A percentile compares a stretch with the other conserved stretches of the same genome.
These are phyloP conservation scores for Menidia menidia DNA, from an alignment of 2,797 vertebrate genomes.

Conservation along the genomic window DNA sequence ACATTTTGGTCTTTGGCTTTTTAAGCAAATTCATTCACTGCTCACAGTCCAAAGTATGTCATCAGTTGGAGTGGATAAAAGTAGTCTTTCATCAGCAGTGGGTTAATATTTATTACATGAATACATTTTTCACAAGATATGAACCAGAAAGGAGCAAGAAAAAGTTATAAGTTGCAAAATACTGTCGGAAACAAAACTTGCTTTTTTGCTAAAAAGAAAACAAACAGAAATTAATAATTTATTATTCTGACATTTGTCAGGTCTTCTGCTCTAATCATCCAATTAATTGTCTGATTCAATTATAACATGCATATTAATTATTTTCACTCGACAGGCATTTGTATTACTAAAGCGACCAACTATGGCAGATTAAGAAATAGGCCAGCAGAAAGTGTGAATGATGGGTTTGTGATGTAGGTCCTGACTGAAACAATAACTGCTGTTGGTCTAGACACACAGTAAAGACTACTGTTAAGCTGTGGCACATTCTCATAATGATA, in stretches of 20 bases:
- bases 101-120: too few species aligned
- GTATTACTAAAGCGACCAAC: neutral
- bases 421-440: constrained; percentile 6
- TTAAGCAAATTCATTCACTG: too few species aligned
- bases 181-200: neutral
- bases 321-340: neutral
- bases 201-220: neutral
- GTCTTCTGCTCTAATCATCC: neutral
- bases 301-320: neutral
- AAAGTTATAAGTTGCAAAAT: neutral
- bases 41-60: too few species aligned
- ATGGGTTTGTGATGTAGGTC: neutral
- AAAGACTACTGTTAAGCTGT: constrained; percentile 7
- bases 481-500: constrained; percentile 47
- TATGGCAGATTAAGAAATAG: neutral
- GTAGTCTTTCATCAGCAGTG: too few species aligned
- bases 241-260: neutral
- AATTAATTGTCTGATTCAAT: neutral
- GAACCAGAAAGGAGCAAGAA: neutral
- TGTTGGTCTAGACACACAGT: neutral
- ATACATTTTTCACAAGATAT: too few species aligned
- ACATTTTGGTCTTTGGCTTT: neutral
- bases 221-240: neutral
- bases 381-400: neutral
- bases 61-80: too few species aligned